These are phyloP conservation scores for Proctacanthus coquilletti DNA, from an alignment of 1,140 invertebrate species.

Conservation along the genomic window DNA sequence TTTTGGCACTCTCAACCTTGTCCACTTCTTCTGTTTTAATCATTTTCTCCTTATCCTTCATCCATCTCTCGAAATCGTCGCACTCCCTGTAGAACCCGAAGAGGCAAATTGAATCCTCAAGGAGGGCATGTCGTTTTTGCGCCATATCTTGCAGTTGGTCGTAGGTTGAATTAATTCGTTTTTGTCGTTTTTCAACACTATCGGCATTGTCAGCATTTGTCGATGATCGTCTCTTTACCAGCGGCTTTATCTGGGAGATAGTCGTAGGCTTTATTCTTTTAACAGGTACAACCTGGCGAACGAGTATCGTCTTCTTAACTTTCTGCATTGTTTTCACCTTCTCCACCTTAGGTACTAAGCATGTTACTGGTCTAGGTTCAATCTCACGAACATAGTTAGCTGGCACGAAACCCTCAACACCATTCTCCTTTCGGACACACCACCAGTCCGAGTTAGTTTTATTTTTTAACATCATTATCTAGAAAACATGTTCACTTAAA, in stretches of 20 bases:
- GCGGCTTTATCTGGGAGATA: constrained; percentile 24
- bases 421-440: constrained; percentile 83
- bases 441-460: constrained; percentile 98
- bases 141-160: constrained; percentile 67
- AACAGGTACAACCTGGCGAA: constrained; percentile 68
- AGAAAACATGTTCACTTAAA: too few species aligned
- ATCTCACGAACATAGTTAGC: constrained; percentile 93
- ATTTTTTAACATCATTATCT: constrained; percentile 71
- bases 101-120: constrained; percentile 85
- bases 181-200: constrained; percentile 68
- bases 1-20: constrained; percentile 83
- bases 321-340: constrained; percentile 67
- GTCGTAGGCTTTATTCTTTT: constrained; percentile 39
- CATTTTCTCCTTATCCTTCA: constrained; percentile 86
- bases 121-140: constrained; percentile 54
- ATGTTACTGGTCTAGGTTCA: constrained; percentile 63
- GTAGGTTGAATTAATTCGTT: constrained; percentile 66
- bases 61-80: constrained; percentile 96
- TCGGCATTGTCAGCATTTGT: constrained; percentile 37
- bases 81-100: constrained; percentile 95
- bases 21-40: constrained; percentile 67
- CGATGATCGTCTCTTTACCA: constrained; percentile 31
- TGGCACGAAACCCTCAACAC: constrained; percentile 90
- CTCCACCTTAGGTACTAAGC: constrained; percentile 67
- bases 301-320: constrained; percentile 80